Evolutionary conservation across 2,797 vertebrate species (phyloP).

Genomic region (Halcyon smyrnensis): DNA sequence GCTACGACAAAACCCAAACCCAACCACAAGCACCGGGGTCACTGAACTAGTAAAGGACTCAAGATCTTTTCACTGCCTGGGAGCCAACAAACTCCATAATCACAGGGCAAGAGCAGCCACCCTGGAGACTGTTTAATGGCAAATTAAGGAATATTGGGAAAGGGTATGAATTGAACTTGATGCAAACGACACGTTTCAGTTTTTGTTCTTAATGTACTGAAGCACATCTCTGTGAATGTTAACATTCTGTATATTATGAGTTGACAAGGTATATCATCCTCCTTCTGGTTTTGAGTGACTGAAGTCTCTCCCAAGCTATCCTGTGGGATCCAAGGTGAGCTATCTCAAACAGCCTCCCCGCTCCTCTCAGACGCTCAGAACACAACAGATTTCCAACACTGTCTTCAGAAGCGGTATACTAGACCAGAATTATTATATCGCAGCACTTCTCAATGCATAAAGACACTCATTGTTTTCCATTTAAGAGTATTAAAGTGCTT

Average conservation of each 20-base stretch:
- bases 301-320: neutral
- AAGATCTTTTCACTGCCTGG: neutral
- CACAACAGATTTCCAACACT: neutral
- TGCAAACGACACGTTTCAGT: neutral
- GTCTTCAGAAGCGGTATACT: neutral
- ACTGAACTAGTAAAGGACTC: neutral
- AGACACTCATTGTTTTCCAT: conserved; percentile 27
- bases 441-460: conserved; percentile 14
- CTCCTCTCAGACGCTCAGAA: neutral
- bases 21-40: neutral
- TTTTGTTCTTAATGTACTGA: neutral
- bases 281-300: neutral
- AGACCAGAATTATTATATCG: neutral
- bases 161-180: neutral
- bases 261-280: neutral
- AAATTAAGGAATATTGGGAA: neutral
- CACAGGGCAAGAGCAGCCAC: neutral
- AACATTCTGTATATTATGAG: neutral
- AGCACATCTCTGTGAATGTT: neutral
- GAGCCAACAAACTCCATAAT: neutral
- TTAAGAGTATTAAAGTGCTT: neutral
- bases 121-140: neutral
- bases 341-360: neutral
- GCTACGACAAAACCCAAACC: neutral
- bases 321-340: neutral